Evolutionary conservation across 2,888 invertebrate species (phyloP), one percentile per base, ranked within the genome.

Genomic region (Linnaemya vulpina): DNA sequence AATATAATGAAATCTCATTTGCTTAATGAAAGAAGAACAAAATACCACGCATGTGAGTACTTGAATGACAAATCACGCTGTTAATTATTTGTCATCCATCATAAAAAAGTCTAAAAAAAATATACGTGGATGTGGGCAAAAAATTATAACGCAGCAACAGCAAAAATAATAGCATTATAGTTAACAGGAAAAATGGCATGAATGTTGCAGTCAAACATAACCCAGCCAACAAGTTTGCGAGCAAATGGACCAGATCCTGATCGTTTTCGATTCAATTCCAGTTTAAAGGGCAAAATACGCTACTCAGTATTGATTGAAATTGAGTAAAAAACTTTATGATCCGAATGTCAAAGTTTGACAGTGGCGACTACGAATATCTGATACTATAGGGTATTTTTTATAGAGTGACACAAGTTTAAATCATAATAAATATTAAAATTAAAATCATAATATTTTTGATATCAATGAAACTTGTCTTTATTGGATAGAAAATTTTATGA

Each of bases 21-120:
- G 15, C 15, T 67, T 70, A 58, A 70, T 74, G 51, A 35, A 43
- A 49, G 76, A 46, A 60, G 74, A 38, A 43, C 17, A 15, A 13
- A 46, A 55, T n/a, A 35, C 11, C n/a, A 68, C 65, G 65, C 79
- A 60, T 11, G 49, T 46, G 49, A 30, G 17, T 10, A 49, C 20
- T 51, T 30, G 73, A 82, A 84, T 83, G 86, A 87, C 83, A 88
- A 88, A 87, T 88, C 88, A 87, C 86, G 82, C 75, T 60, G 58
- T 75, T 75, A 71, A 79, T 82, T 78, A 75, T 75, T 74, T 79
- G 71, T 75, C 85, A 79, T 85, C 82, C 75, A 79, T 82, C 85
- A 82, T 63, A 71, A 75, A 35, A 51, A 43, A 60, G 35, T 46
- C 9, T 15, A 22, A 58, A 58, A 46, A n/a, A 20, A n/a, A 60